phyloP scores from a whole-genome alignment of 2,797 vertebrate genomes.

The Aeoliscus strigatus region DNA sequence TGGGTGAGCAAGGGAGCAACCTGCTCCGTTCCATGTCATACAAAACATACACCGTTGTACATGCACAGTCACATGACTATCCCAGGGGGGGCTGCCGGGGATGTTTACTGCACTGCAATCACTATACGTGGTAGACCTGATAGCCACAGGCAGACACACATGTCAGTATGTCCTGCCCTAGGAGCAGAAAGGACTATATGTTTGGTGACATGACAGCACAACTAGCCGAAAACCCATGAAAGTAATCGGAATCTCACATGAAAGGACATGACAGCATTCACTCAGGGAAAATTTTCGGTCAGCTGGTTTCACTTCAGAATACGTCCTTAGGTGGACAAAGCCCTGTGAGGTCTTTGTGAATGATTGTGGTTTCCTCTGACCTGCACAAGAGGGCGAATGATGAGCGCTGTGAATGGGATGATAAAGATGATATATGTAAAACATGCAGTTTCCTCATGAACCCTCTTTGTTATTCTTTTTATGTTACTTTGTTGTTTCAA shows the following conservation, averaged over 20 bases:
- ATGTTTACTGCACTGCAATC: constrained; percentile 54
- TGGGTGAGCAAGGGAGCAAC: constrained; percentile 58
- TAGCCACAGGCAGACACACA: constrained; percentile 18
- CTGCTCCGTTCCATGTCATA: constrained; percentile 38
- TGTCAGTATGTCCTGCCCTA: no score
- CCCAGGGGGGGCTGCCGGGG: constrained; percentile 42
- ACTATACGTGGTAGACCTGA: constrained; percentile 31
- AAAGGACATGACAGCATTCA: constrained; percentile 45
- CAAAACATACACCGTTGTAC: neutral
- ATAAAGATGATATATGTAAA: no score
- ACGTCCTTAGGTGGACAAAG: constrained; percentile 38
- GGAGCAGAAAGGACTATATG: constrained; percentile 11
- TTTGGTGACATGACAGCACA: constrained; percentile 27
- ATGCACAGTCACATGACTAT: constrained; percentile 30
- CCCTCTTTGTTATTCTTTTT: no score
- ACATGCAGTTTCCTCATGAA: no score
- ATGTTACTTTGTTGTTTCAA: no score
- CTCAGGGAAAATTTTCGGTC: constrained; percentile 48
- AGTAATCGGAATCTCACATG: constrained; percentile 31
- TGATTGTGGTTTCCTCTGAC: constrained; percentile 21
- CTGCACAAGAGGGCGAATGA: no score
- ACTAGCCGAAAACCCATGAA: constrained; percentile 19
- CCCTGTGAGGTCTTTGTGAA: constrained; percentile 21
- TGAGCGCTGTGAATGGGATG: no score
- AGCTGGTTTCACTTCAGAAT: constrained; percentile 37